These are phyloP conservation scores for Drosophila mercatorum DNA, from an alignment of 2,888 invertebrate species.

Conservation along the genomic window DNA sequence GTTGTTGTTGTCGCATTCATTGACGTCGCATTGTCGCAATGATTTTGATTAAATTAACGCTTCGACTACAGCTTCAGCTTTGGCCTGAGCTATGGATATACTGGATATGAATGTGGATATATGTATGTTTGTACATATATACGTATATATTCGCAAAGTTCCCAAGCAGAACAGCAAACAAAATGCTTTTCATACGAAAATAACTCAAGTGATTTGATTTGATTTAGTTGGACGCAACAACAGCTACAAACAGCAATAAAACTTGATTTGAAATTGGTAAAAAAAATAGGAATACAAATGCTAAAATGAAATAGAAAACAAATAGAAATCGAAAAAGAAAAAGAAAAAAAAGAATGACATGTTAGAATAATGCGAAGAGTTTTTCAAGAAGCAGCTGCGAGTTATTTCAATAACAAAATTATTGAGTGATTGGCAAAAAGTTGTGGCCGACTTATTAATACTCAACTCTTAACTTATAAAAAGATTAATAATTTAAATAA, in stretches of 20 bases:
- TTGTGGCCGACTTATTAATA: neutral
- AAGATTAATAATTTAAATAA: too few species aligned
- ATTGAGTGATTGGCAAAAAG: neutral
- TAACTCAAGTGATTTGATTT: conserved; percentile 57
- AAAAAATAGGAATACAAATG: neutral
- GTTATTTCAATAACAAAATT: conserved; percentile 10
- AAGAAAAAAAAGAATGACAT: conserved; percentile 1
- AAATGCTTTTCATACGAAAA: conserved; percentile 52
- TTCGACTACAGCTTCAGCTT: conserved; percentile 45
- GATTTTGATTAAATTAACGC: conserved; percentile 77
- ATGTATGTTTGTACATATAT: conserved; percentile 23
- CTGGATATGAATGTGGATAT: conserved; percentile 43
- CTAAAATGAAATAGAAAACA: conserved; percentile 23
- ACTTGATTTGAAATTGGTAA: conserved; percentile 13
- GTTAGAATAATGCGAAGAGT: conserved; percentile 39
- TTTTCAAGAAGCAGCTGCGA: conserved; percentile 41
- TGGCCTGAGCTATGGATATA: conserved; percentile 42
- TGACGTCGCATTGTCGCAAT: conserved; percentile 68
- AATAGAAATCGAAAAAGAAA: conserved; percentile 19
- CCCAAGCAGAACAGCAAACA: conserved; percentile 28
- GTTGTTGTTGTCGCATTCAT: conserved; percentile 46
- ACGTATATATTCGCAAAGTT: conserved; percentile 30
- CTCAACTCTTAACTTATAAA: neutral
- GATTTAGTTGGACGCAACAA: conserved; percentile 59
- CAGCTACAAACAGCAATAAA: conserved; percentile 34